Conservation (phyloP, 2,888 invertebrate genomes). For the Synergus itoensis region DNA sequence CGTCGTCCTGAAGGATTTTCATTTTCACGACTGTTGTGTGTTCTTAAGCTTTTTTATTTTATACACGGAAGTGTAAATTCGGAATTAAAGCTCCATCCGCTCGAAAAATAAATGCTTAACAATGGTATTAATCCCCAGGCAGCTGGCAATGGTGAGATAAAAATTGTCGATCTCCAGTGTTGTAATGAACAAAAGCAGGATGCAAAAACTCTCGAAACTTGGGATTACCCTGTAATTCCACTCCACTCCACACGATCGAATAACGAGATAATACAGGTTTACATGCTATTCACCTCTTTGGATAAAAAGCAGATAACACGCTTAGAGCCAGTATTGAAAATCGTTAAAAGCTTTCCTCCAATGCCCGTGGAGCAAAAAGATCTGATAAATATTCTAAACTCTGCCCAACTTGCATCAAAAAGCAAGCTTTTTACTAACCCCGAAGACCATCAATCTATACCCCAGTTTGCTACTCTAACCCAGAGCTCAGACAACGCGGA, state of each 20-base stretch:
- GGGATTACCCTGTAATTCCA: constrained; percentile 13
- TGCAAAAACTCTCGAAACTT: background rate
- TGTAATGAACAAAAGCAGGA: background rate
- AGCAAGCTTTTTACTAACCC: background rate
- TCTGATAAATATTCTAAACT: constrained; percentile 38
- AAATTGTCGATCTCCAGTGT: background rate
- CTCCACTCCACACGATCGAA: constrained; percentile 7
- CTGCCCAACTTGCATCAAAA: constrained; percentile 14
- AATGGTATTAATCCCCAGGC: background rate
- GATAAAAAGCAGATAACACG: constrained; percentile 30
- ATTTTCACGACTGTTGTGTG: background rate
- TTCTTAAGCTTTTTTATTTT: background rate
- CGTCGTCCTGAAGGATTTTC: no score
- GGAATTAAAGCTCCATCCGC: background rate
- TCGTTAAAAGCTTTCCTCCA: background rate
- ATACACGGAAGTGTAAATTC: background rate
- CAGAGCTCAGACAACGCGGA: background rate
- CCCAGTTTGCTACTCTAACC: background rate
- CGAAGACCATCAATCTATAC: background rate
- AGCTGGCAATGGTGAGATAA: background rate
- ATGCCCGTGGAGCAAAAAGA: constrained; percentile 1
- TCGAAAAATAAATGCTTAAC: background rate
- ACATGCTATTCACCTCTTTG: constrained; percentile 22
- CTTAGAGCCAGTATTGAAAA: constrained; percentile 30
- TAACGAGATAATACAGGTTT: constrained; percentile 34